These are phyloP conservation scores for Pteropus rufus DNA, from an alignment of 2,797 vertebrate genomes.

Conservation along the genomic window DNA sequence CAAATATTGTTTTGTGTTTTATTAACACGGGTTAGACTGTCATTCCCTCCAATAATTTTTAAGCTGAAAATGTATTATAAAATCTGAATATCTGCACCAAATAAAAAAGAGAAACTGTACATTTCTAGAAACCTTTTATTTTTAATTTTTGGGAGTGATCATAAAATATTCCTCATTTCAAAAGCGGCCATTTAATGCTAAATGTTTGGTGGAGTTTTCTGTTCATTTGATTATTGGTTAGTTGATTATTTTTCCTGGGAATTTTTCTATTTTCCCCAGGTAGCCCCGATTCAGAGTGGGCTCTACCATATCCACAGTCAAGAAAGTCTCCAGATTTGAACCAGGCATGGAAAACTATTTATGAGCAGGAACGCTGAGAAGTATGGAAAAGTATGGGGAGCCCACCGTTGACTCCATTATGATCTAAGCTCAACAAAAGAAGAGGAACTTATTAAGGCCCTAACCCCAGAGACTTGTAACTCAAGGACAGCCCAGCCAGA, in stretches of 20 bases:
- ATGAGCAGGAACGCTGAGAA: neutral
- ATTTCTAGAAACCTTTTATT: neutral
- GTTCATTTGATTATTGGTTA: neutral
- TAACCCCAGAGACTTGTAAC: neutral
- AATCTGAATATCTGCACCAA: neutral
- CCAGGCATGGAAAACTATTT: neutral
- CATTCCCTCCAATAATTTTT: conserved; percentile 14
- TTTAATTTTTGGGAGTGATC: neutral
- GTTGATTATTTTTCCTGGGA: neutral
- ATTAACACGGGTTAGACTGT: neutral
- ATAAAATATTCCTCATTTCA: conserved; percentile 18
- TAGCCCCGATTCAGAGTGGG: neutral
- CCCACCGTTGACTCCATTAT: neutral
- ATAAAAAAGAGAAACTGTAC: neutral
- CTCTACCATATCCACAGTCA: neutral
- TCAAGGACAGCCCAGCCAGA: neutral
- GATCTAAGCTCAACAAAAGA: neutral
- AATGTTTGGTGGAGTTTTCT: neutral
- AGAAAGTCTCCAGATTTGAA: neutral
- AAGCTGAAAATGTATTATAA: conserved; percentile 3
- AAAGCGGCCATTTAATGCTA: neutral
- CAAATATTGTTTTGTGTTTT: conserved; percentile 27
- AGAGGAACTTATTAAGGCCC: neutral
- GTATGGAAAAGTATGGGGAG: neutral
- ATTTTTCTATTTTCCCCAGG: neutral